Percentiles rank a stretch among this genome's conserved stretches.
Evolutionary conservation across 2,113 vertebrate species (phyloP).

Genomic region (Gadus chalcogrammus): DNA sequence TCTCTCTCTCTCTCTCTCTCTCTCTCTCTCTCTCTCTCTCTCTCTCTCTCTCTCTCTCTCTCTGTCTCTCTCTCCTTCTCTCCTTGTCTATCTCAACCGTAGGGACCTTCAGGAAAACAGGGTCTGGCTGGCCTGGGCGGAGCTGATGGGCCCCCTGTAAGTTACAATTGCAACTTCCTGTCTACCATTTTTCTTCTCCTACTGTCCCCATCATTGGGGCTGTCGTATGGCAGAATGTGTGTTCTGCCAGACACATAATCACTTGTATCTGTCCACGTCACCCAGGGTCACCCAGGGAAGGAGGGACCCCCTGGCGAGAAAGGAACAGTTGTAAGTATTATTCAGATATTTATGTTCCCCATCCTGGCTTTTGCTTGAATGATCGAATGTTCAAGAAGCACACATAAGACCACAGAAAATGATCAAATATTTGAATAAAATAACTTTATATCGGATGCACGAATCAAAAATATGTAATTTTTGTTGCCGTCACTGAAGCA

Average conservation of each 20-base stretch:
- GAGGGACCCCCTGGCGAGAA: slow-evolving; percentile 95
- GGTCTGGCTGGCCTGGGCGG: slow-evolving; percentile 88
- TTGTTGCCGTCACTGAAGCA: too few relatives aligned
- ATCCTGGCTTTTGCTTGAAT: background rate
- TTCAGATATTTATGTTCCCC: background rate
- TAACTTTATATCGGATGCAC: too few relatives aligned
- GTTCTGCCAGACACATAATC: too few relatives aligned
- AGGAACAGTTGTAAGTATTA: slow-evolving; percentile 81
- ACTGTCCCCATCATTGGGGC: background rate
- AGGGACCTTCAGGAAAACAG: slow-evolving; percentile 92
- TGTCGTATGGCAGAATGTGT: too few relatives aligned
- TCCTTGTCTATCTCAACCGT: slow-evolving; percentile 41
- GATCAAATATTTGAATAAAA: too few relatives aligned
- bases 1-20: slow-evolving; percentile 5
- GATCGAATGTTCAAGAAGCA: background rate
- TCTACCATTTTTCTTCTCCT: background rate
- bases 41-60: background rate
- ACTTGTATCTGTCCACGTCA: slow-evolving; percentile 11
- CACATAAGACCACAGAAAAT: too few relatives aligned
- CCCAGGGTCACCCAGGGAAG: slow-evolving; percentile 95
- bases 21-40: background rate
- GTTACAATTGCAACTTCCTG: slow-evolving; percentile 46
- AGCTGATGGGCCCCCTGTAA: slow-evolving; percentile 93
- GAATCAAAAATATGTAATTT: too few relatives aligned
- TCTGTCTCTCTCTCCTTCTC: slow-evolving; percentile 8